Percentiles rank a stretch among this genome's conserved stretches.
Evolutionary conservation across 2,888 invertebrate genomes (phyloP).

Genomic region (Ypsolopha scabrella): DNA sequence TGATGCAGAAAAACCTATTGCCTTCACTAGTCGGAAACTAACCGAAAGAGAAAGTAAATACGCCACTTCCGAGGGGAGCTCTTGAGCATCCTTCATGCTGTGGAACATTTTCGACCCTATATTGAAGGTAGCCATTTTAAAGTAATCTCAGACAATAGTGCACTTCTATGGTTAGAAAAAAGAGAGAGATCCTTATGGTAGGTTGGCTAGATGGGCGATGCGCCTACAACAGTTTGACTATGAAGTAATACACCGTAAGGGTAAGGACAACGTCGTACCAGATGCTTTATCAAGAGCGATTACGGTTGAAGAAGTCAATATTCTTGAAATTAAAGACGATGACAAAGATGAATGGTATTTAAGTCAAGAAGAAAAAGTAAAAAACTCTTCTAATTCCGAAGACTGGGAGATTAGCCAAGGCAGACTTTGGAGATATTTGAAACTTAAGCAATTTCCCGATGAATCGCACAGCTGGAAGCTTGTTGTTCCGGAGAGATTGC

Average conservation of each 20-base stretch:
- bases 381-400: background rate
- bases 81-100: constrained; percentile 15
- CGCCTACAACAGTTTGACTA: constrained; percentile 10
- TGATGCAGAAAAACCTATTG: too few relatives aligned
- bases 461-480: constrained; percentile 4
- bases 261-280: constrained; percentile 9
- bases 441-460: background rate
- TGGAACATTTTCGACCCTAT: constrained; percentile 13
- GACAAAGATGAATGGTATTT: constrained; percentile 2
- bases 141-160: constrained; percentile 9
- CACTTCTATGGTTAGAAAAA: too few relatives aligned
- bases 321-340: background rate
- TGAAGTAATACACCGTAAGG: constrained; percentile 7
- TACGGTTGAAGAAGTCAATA: background rate
- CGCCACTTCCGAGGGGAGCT: constrained; percentile 18
- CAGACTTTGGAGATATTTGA: background rate
- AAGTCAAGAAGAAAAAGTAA: background rate
- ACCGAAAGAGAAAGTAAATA: background rate
- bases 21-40: too few relatives aligned
- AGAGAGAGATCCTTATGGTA: constrained; percentile 10
- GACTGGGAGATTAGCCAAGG: background rate
- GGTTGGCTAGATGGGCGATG: constrained; percentile 11
- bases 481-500: background rate
- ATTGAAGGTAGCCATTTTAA: constrained; percentile 8
- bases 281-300: background rate